phyloP scores from a whole-genome alignment of 2,113 vertebrate genomes.

The Alligator mississippiensis region DNA sequence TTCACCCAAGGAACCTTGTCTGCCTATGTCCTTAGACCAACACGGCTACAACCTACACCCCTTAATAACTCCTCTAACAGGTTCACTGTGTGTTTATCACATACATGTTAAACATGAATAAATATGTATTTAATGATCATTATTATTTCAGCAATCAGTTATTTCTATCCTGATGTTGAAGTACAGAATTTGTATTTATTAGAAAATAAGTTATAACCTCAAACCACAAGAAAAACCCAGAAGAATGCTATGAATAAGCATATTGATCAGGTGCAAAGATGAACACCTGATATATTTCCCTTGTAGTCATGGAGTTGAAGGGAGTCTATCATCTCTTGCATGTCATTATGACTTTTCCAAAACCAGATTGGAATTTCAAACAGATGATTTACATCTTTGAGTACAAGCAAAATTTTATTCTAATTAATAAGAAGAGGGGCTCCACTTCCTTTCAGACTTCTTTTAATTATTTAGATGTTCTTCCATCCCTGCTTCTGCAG shows the following conservation, averaged over 20 bases:
- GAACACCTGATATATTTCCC: slow-evolving; percentile 25
- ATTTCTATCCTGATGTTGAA: background rate
- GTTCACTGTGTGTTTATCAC: background rate
- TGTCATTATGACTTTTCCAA: background rate
- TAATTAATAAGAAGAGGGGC: background rate
- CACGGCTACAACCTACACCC: background rate
- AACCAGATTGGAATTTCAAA: slow-evolving; percentile 21
- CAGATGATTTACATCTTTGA: background rate
- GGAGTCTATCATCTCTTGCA: slow-evolving; percentile 10
- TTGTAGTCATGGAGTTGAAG: slow-evolving; percentile 21
- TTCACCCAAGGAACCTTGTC: no score
- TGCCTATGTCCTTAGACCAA: no score
- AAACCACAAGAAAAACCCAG: background rate
- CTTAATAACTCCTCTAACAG: background rate
- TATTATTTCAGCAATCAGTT: background rate
- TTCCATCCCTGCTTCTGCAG: background rate
- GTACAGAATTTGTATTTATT: background rate
- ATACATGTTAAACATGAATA: background rate
- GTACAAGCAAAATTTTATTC: background rate
- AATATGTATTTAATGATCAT: background rate
- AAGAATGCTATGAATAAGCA: background rate
- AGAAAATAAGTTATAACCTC: background rate
- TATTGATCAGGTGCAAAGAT: background rate
- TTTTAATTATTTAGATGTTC: background rate
- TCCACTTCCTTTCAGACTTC: background rate